phyloP scores from a whole-genome alignment of 2,888 invertebrate genomes.

The Apomyelois bistriatella region DNA sequence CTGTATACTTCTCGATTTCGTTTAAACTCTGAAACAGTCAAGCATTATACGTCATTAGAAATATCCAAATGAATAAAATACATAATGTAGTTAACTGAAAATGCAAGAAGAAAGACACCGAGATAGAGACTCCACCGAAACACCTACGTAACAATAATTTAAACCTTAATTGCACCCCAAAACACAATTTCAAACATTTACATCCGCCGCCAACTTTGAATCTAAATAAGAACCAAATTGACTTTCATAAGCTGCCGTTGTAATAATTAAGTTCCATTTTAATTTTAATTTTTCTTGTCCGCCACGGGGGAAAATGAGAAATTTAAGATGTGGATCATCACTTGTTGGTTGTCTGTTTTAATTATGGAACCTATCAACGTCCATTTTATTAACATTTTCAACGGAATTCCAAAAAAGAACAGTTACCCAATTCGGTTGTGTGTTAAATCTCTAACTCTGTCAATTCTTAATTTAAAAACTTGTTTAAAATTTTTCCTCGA shows the following conservation, averaged over 20 bases:
- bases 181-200: slow-evolving; percentile 9
- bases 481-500: too few relatives aligned
- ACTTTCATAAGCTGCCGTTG: slow-evolving; percentile 18
- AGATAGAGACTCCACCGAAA: background rate
- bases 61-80: too few relatives aligned
- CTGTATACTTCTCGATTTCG: too few relatives aligned
- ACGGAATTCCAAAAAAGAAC: too few relatives aligned
- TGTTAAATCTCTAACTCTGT: too few relatives aligned
- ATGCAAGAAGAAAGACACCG: too few relatives aligned
- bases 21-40: too few relatives aligned
- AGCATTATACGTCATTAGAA: too few relatives aligned
- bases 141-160: slow-evolving; percentile 6
- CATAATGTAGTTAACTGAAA: too few relatives aligned
- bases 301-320: slow-evolving; percentile 22
- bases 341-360: slow-evolving; percentile 22
- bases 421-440: too few relatives aligned
- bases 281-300: slow-evolving; percentile 25
- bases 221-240: slow-evolving; percentile 18
- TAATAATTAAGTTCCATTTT: slow-evolving; percentile 23
- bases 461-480: too few relatives aligned
- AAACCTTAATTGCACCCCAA: slow-evolving; percentile 10
- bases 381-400: too few relatives aligned
- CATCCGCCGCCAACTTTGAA: slow-evolving; percentile 2
- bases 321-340: slow-evolving; percentile 25
- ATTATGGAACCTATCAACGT: slow-evolving; percentile 12